A percentile compares a stretch with the other conserved stretches of the same genome.
Conservation (phyloP, 2,113 vertebrate species). For the Megalops atlanticus region DNA sequence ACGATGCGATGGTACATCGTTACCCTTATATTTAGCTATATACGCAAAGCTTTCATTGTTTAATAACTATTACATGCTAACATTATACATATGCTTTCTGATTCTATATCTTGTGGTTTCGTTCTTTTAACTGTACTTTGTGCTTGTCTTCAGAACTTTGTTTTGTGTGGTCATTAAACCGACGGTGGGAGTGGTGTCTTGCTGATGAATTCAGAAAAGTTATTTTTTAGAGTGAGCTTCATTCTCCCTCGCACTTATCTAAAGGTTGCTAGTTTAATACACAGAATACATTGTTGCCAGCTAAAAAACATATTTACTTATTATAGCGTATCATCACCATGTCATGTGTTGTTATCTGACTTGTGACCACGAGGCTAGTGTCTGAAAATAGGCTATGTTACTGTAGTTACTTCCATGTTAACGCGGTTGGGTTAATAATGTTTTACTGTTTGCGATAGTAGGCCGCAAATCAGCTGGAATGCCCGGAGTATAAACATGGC, state of each 20-base stretch:
- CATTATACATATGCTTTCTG: too few species aligned
- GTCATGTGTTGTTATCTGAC: background rate
- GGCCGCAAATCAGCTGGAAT: slow-evolving; percentile 34
- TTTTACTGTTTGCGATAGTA: background rate
- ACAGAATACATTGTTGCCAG: too few species aligned
- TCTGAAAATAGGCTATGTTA: background rate
- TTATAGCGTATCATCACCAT: background rate
- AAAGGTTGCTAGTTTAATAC: background rate
- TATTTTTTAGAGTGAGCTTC: background rate
- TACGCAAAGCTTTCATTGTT: too few species aligned
- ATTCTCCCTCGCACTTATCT: background rate
- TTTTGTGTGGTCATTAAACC: background rate
- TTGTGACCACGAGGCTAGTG: background rate
- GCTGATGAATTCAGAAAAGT: background rate
- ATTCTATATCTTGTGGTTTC: too few species aligned
- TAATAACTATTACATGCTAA: too few species aligned
- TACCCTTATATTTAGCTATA: too few species aligned
- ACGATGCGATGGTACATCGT: too few species aligned
- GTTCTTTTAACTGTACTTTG: background rate
- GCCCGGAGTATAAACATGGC: slow-evolving; percentile 33
- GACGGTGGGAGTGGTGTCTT: background rate
- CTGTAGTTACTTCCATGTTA: background rate
- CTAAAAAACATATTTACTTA: background rate
- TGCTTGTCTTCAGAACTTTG: background rate
- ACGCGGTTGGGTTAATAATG: background rate